Base-by-base conservation (phyloP, 2,113 vertebrate species). In the Butorides virescens region DNA sequence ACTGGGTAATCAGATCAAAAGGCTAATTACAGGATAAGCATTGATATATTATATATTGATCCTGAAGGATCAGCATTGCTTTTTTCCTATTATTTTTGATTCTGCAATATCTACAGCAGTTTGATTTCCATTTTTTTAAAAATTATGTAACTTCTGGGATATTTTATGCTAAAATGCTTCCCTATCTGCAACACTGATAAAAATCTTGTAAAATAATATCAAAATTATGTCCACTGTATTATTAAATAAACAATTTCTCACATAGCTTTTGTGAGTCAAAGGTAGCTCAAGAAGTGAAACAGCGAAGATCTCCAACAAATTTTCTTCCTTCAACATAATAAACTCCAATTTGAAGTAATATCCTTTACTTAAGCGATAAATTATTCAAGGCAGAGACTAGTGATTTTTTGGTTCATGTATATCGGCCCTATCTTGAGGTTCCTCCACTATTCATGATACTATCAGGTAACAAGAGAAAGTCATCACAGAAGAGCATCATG, bases 71-170 rank as follows among this genome's bases (percentile, higher is more conserved):
- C 18, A 58, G 6, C 11, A 58, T 25, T 75, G 34, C 15, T 26
- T 25, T 87, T 73, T 84, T 73, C 12, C 37, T 37, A 11, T 62
- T 66, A 23, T 49, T 86, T 93, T 86, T 70, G 7, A 29, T 67
- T 59, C 47, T 66, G 6, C 59, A 50, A 37, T n/a, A 70, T 6
- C 17, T 53, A 23, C 27, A 46, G 9, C 12, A 46, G 15, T 56
- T 87, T 78, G 5, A 44, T 67, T 77, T 76, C 47, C 32, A 2
- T 19, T 37, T 42, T 34, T 7, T 4, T 44, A 50, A 78, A 44
- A 34, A 27, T 20, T 55, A 73, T 14, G 4, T 29, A 47, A 75
- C 36, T 0, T 0, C 12, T 58, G 9, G 10, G 21, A 50, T 79
- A 23, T 56, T 79, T 62, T 61, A 34, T 37, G 29, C 46, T 70